phyloP scores from a whole-genome alignment of 2,888 invertebrate genomes.

The Parnassius apollo region DNA sequence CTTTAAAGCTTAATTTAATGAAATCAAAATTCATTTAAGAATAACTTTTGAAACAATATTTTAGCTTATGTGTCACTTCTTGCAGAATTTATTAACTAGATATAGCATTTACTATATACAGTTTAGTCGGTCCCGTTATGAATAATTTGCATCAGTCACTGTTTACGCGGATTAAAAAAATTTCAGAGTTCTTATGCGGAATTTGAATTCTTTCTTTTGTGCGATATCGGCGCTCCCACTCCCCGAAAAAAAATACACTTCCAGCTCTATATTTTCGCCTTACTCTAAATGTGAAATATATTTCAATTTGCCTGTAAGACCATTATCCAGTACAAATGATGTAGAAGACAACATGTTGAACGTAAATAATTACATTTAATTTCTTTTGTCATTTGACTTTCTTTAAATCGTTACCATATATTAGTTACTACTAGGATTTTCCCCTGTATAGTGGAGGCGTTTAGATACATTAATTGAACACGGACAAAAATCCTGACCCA shows the following conservation, averaged over 20 bases:
- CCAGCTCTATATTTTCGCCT: slow-evolving; percentile 1
- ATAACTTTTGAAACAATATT: background rate
- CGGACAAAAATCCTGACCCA: too few species aligned
- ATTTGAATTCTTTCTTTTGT: slow-evolving; percentile 36
- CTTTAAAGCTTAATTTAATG: too few species aligned
- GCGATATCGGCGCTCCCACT: slow-evolving; percentile 38
- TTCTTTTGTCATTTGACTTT: too few species aligned
- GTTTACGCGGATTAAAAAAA: slow-evolving; percentile 33
- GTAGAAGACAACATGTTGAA: too few species aligned
- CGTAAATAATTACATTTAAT: too few species aligned
- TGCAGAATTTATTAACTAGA: slow-evolving; percentile 9
- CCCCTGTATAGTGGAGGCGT: too few species aligned
- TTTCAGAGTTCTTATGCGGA: slow-evolving; percentile 32
- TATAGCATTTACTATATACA: slow-evolving; percentile 10
- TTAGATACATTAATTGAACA: too few species aligned
- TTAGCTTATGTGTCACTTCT: background rate
- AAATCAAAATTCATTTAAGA: too few species aligned
- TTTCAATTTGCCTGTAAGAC: slow-evolving; percentile 28
- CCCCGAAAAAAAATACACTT: slow-evolving; percentile 31
- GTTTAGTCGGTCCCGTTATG: slow-evolving; percentile 22
- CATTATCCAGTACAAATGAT: too few species aligned
- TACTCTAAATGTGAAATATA: slow-evolving; percentile 7
- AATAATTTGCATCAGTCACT: slow-evolving; percentile 22
- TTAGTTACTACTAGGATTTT: too few species aligned
- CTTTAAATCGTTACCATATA: too few species aligned